Percentiles rank a stretch among this genome's conserved stretches.
Evolutionary conservation across 2,113 vertebrate species (phyloP).

Genomic region (Lepidothrix coronata): DNA sequence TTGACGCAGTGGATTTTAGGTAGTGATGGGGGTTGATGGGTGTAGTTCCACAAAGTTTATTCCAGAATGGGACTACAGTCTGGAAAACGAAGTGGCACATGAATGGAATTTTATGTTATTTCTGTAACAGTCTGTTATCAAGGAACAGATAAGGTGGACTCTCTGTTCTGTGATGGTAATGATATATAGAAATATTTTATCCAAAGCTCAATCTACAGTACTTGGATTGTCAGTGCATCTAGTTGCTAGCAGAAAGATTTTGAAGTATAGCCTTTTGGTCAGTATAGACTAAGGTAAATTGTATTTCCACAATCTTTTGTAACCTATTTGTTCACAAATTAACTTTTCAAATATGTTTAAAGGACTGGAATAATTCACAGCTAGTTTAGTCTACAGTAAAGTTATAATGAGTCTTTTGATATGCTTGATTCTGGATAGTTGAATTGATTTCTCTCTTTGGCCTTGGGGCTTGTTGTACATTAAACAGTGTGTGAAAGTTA

Average conservation of each 20-base stretch:
- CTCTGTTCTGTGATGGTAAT: not conserved
- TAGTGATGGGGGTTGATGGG: fast-evolving
- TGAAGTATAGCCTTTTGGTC: not conserved
- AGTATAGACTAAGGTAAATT: not conserved
- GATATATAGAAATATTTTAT: not conserved
- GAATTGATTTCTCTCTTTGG: slow-evolving; percentile 13
- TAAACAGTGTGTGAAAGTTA: not conserved
- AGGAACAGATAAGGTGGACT: not conserved
- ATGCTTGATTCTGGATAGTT: not conserved
- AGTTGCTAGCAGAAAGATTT: not conserved
- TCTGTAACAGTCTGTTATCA: not conserved
- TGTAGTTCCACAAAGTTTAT: not conserved
- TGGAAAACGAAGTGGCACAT: fast-evolving
- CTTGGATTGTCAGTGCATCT: not conserved
- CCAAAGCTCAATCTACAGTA: not conserved
- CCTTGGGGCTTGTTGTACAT: not conserved
- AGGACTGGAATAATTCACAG: not conserved
- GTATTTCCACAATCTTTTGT: not conserved
- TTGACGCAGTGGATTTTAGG: not conserved
- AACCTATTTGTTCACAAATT: not conserved
- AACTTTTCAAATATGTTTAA: not conserved
- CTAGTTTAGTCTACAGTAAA: not conserved
- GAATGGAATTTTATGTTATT: not conserved
- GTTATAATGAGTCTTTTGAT: not conserved
- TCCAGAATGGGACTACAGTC: not conserved